Percentiles rank a stretch among this genome's conserved stretches.
phyloP scores from a whole-genome alignment of 2,797 vertebrate genomes.

The Cottoperca gobio region DNA sequence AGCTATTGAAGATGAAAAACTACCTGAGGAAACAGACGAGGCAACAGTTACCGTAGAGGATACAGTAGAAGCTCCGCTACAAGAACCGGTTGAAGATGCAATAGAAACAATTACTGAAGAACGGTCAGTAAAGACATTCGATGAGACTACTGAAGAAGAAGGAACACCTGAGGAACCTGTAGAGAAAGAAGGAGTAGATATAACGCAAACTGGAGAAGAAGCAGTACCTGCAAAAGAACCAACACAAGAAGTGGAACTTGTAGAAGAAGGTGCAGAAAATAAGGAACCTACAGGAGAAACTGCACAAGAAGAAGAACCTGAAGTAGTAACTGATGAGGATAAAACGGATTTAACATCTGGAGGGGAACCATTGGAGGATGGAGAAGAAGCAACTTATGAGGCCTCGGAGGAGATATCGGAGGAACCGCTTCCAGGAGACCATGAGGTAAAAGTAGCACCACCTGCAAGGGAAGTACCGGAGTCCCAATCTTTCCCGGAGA shows the following conservation, averaged over 20 bases:
- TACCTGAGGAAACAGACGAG: not conserved
- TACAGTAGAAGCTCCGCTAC: not conserved
- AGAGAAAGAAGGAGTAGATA: not conserved
- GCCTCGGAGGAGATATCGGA: not conserved
- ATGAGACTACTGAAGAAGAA: not conserved
- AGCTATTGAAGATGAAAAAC: not conserved
- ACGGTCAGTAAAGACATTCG: not conserved
- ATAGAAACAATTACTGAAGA: not conserved
- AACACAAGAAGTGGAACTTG: not conserved
- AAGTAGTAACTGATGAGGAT: constrained; percentile 1
- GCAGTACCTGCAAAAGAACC: not conserved
- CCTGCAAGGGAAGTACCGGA: not conserved
- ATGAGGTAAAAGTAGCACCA: not conserved
- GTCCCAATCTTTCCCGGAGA: not conserved
- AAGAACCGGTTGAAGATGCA: constrained; percentile 1
- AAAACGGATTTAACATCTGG: not conserved
- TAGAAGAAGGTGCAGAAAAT: not conserved
- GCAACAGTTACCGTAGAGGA: not conserved
- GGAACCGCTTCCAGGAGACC: constrained; percentile 16
- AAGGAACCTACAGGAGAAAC: not conserved
- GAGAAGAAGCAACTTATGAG: not conserved
- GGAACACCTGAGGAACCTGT: not conserved
- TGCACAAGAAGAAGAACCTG: not conserved
- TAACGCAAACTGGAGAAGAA: not conserved
- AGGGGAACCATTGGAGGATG: not conserved